Evolutionary conservation across 2,797 vertebrate genomes (phyloP), one percentile per base, ranked within the genome.

Genomic region (Siniperca scherzeri): DNA sequence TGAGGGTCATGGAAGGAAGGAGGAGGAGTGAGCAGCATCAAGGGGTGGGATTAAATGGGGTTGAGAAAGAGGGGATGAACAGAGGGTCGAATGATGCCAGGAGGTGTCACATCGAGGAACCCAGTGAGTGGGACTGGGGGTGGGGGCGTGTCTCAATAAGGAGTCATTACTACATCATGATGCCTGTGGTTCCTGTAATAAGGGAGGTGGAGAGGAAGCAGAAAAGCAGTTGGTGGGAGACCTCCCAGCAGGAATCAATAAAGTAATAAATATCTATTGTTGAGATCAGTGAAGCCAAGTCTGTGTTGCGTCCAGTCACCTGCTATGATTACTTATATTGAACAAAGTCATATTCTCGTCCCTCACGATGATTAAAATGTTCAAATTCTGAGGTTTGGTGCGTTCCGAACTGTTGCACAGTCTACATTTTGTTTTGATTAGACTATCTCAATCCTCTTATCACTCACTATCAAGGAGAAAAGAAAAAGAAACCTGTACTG

Each of bases 231-330:
- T 44, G 21, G 1, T 30, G 7, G 19, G 27, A 75, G 38, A 57
- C 44, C 11, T 73, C 27, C 1, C 22, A 46, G 16, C 33, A 64
- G 42, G 56, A 68, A 73, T 69, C 57, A 60, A 36, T 56, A 36
- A 42, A 50, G 3, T 61, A 68, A 67, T 56, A 10, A 61, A 69
- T 62, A 76, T 55, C 30, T 46, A 56, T 62, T 74, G 16, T 52
- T 68, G 55, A 33, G 21, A 52, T 16, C 27, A 46, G 46, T 4
- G 5, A 55, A n/a, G 36, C 16, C 36, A 50, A 13, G 33, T 16
- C 27, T 72, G 17, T 66, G 30, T 16, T 74, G 13, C 61, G 30
- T 74, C 4, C 33, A 16, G 60, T 52, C 21, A 52, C 19, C 64
- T 42, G 6, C 52, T 36, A 11, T 72, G 8, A 55, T 62, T 44